Evolutionary conservation across 2,797 vertebrate genomes (phyloP), one percentile per base, ranked within the genome.

Genomic region (Enteromius thamalakanensis): DNA sequence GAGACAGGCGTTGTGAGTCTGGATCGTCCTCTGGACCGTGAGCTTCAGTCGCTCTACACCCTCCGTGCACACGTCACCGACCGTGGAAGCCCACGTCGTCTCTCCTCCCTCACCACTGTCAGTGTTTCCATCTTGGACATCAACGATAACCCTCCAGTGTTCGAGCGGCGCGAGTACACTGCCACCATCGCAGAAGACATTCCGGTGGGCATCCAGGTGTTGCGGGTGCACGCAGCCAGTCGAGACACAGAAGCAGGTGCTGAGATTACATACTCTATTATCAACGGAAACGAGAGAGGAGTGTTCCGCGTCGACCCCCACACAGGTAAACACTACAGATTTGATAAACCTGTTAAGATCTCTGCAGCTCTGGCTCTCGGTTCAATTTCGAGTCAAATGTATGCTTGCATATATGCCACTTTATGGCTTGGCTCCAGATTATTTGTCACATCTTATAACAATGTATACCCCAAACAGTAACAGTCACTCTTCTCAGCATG

Each of bases 121-220:
- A 80, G 94, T 4, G 89, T 99, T 84, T 97, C 97, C 0, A 95
- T 99, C 85, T 89, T 99, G 90, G 98, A 99, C 91, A 98, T 99
- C 91, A 99, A 99, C 79, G 97, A 99, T 91, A 99, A 99, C 74
- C 98, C 98, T 0, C 98, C 98, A 0, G 96, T 99, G 82, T 99
- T 99, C 83, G 98, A 99, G 90, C 95, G 96, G 2, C 95, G 97
- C 0, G 98, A 99, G 14, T 99, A 99, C 62, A 93, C 94, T 1
- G 94, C 96, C 32, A 93, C 94, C 0, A 90, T 98, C 65, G 91
- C 96, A 0, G 98, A 99, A 91, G 96, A 98, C 45, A 71, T 96
- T 47, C 84, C 92, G 0, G 87, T 93, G 14, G 98, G 98, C 47
- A 95, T 94, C 0, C 97, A 97, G 90, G 88, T 98, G 88, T 94